Evolutionary conservation across 1,140 invertebrate genomes (phyloP).

Genomic region (Acromyrmex heyeri): DNA sequence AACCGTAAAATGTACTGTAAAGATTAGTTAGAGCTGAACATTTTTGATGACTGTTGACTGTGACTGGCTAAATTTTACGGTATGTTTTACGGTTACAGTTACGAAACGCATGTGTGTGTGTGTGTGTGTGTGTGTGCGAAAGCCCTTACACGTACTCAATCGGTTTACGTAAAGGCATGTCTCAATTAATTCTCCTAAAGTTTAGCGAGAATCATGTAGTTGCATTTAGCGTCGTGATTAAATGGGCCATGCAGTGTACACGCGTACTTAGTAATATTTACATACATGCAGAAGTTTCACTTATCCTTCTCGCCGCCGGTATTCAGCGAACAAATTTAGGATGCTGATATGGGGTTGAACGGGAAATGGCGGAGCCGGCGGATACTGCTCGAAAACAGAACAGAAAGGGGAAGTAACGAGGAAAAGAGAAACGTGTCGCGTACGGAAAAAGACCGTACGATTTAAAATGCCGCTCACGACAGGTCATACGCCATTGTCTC

Average conservation of each 20-base stretch:
- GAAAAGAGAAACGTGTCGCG: slow-evolving; percentile 69
- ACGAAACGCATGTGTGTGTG: too few species aligned
- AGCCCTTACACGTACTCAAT: background rate
- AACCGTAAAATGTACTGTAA: too few species aligned
- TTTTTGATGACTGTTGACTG: too few species aligned
- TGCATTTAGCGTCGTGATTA: slow-evolving; percentile 35
- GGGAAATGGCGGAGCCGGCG: slow-evolving; percentile 24
- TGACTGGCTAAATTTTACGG: too few species aligned
- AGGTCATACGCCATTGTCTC: slow-evolving; percentile 82
- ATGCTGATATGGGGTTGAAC: slow-evolving; percentile 35
- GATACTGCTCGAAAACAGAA: background rate
- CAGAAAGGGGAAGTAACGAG: slow-evolving; percentile 16
- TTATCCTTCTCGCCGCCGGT: slow-evolving; percentile 27
- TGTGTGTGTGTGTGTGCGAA: too few species aligned
- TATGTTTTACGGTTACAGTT: too few species aligned
- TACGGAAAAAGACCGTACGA: slow-evolving; percentile 65
- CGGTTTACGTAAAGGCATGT: background rate
- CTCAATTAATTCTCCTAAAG: background rate
- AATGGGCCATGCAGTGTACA: slow-evolving; percentile 5
- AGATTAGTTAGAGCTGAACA: too few species aligned
- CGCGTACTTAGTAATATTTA: slow-evolving; percentile 50
- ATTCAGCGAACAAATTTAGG: slow-evolving; percentile 54
- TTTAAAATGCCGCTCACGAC: slow-evolving; percentile 82
- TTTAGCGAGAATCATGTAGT: slow-evolving; percentile 24
- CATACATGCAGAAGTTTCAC: slow-evolving; percentile 38